Evolutionary conservation across 1,140 invertebrate genomes (phyloP), one percentile per base, ranked within the genome.

Genomic region (Cheumatopsyche charites): DNA sequence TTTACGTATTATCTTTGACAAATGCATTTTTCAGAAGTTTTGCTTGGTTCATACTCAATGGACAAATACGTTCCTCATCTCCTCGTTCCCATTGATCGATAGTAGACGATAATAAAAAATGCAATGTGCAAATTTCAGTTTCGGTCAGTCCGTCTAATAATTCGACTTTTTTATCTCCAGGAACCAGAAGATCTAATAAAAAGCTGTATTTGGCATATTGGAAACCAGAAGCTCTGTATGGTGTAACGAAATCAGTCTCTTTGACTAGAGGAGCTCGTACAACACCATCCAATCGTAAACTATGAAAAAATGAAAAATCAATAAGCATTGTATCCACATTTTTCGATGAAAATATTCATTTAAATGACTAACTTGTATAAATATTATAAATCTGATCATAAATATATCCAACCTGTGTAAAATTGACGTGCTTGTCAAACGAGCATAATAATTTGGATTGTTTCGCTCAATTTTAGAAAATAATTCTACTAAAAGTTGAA

Each of bases 261-360:
- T 81, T 75, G 1, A 81, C 71, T 26, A 82, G 79, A 3, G 80
- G 77, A 17, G 85, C 80, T 68, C 82, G 78, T 77, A 87, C 82
- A 65, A 91, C 85, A 1, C 89, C 89, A 78, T 90, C 89, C 29
- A 89, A 81, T 43, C 88, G 85, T 62, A 88, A 82, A 75, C 88
- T 90, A 77, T 74, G 80, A 80, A 17, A 11, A 52, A 17, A 52
- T 1, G 12, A 58, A 58, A 23, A 19, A 52, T 4, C 4, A 49
- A 49, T 4, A 11, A 11, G 7, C 15, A n/a, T n/a, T n/a, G n/a
- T n/a, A n/a, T n/a, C n/a, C n/a, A n/a, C n/a, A n/a, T n/a, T n/a
- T n/a, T n/a, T n/a, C n/a, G n/a, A n/a, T n/a, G n/a, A n/a, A n/a
- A n/a, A n/a, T n/a, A n/a, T n/a, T n/a, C n/a, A n/a, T n/a, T n/a